phyloP scores from a whole-genome alignment of 2,113 vertebrate genomes.

The Australoheros scitulus region DNA sequence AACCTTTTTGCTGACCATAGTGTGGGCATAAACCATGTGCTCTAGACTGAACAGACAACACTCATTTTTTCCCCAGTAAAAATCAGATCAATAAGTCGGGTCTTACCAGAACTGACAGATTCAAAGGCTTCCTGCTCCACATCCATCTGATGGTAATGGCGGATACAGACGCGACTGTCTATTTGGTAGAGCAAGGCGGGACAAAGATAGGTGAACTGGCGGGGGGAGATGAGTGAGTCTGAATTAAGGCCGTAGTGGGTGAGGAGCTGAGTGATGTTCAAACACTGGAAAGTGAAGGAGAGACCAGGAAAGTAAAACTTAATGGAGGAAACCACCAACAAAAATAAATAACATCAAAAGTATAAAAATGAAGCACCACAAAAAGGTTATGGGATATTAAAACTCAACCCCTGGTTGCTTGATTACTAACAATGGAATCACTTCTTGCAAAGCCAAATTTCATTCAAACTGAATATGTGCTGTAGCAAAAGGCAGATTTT shows the following conservation, averaged over 20 bases:
- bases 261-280: conserved; percentile 93
- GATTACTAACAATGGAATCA: neutral
- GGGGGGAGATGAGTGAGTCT: conserved; percentile 86
- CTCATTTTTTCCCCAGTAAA: neutral
- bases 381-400: no score
- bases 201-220: conserved; percentile 90
- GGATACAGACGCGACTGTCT: conserved; percentile 92
- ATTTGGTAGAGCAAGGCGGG: conserved; percentile 97
- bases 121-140: conserved; percentile 81
- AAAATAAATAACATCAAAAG: neutral
- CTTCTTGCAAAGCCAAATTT: neutral
- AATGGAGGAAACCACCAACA: neutral
- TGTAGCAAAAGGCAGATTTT: neutral
- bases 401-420: no score
- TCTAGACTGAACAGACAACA: neutral
- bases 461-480: neutral
- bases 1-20: no score
- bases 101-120: conserved; percentile 83
- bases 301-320: neutral
- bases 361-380: no score
- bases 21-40: neutral
- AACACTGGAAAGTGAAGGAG: conserved; percentile 82
- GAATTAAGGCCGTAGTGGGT: conserved; percentile 85
- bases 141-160: conserved; percentile 86
- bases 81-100: neutral